Conservation (phyloP, 2,113 vertebrate species). For the Ciconia boyciana region DNA sequence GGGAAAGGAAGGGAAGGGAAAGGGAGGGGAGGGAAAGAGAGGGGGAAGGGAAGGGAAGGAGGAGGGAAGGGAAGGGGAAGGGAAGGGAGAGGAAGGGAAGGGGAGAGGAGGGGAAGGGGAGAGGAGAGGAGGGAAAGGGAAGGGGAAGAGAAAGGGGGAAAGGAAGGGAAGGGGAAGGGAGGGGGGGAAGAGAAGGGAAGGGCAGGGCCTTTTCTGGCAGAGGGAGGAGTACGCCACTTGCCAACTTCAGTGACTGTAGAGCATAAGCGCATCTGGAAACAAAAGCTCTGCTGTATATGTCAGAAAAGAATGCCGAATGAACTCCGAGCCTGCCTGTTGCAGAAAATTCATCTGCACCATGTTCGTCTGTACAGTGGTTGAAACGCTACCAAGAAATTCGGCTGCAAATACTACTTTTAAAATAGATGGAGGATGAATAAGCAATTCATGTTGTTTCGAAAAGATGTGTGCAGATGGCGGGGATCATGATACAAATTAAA, state of each 20-base stretch:
- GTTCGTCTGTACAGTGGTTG: too few relatives aligned
- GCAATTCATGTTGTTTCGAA: fast-evolving
- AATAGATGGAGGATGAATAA: not conserved
- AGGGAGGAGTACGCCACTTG: fast-evolving
- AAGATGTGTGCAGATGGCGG: not conserved
- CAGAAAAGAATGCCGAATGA: fast-evolving
- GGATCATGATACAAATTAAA: not conserved
- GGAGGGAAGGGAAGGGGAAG: too few relatives aligned
- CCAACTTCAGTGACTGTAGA: fast-evolving
- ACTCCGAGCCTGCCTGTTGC: fast-evolving
- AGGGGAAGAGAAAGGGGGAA: too few relatives aligned
- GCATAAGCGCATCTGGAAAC: fast-evolving
- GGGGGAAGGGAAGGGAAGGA: too few relatives aligned
- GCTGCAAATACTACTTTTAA: not conserved
- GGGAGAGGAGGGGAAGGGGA: too few relatives aligned
- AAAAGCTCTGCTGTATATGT: fast-evolving
- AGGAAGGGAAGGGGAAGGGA: too few relatives aligned
- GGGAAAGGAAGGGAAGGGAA: too few relatives aligned
- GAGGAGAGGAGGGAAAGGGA: too few relatives aligned
- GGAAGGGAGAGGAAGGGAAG: too few relatives aligned
- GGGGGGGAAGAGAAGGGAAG: too few relatives aligned
- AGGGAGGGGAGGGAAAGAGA: too few relatives aligned
- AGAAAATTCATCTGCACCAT: fast-evolving
- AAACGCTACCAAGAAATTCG: not conserved
- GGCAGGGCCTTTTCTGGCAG: fast-evolving